Evolutionary conservation across 2,888 invertebrate species (phyloP).

Genomic region (Metopia argyrocephala): DNA sequence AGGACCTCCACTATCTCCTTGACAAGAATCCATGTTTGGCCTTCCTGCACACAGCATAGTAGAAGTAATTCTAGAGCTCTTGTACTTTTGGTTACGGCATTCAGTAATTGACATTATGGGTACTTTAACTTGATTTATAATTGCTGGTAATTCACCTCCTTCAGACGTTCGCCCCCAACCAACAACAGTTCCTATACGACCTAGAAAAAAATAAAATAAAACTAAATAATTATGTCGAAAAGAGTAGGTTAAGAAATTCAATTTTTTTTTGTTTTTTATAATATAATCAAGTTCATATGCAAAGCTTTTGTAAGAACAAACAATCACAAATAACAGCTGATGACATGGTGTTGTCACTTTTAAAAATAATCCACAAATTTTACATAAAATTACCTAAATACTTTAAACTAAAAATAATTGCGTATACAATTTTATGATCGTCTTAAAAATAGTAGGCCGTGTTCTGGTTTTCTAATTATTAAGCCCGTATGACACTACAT

Average conservation of each 20-base stretch:
- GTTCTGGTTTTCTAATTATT: too few relatives aligned
- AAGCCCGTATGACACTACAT: too few relatives aligned
- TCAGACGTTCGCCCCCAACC: constrained; percentile 93
- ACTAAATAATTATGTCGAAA: background rate
- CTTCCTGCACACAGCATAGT: constrained; percentile 93
- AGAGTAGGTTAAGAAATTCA: background rate
- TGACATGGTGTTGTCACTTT: too few relatives aligned
- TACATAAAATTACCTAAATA: too few relatives aligned
- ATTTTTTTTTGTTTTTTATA: too few relatives aligned
- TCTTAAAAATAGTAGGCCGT: too few relatives aligned
- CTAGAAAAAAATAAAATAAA: constrained; percentile 66
- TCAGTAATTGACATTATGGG: constrained; percentile 89
- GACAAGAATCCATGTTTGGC: constrained; percentile 90
- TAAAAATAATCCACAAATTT: too few relatives aligned
- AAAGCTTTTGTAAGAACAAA: too few relatives aligned
- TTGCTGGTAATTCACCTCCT: constrained; percentile 87
- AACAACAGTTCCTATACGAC: constrained; percentile 84
- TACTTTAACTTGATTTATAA: constrained; percentile 90
- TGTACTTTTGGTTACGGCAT: constrained; percentile 90
- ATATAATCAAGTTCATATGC: too few relatives aligned
- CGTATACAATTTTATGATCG: too few relatives aligned
- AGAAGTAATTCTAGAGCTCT: constrained; percentile 88
- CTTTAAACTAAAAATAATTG: too few relatives aligned
- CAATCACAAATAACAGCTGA: too few relatives aligned
- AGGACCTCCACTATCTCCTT: constrained; percentile 93